phyloP scores from a whole-genome alignment of 2,113 vertebrate genomes.

The Mastomys coucha region DNA sequence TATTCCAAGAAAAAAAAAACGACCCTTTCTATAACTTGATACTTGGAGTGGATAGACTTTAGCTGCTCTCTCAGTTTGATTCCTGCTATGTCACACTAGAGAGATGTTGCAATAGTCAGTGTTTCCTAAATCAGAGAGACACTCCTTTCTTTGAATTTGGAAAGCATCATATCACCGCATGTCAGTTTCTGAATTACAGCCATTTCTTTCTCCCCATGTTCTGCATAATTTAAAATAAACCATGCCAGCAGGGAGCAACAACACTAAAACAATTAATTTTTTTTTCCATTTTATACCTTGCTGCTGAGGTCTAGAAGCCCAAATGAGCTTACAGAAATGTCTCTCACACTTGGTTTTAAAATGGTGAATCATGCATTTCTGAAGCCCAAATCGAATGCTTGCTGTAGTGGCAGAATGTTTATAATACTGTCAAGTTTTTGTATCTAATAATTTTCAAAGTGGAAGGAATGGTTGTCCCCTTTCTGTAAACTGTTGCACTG shows the following conservation, averaged over 20 bases:
- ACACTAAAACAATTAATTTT: constrained; percentile 66
- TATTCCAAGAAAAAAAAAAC: background rate
- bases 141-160: constrained; percentile 21
- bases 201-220: constrained; percentile 19
- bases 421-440: background rate
- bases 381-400: background rate
- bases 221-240: constrained; percentile 71
- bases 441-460: constrained; percentile 34
- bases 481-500: background rate
- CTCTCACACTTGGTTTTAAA: constrained; percentile 64
- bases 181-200: constrained; percentile 57
- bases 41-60: background rate
- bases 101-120: background rate
- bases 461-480: constrained; percentile 25
- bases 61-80: constrained; percentile 37
- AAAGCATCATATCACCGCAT: background rate
- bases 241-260: constrained; percentile 64
- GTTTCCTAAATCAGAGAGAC: background rate
- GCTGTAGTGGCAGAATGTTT: background rate
- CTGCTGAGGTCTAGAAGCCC: constrained; percentile 44
- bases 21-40: constrained; percentile 6
- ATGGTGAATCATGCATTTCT: constrained; percentile 26
- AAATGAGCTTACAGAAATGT: constrained; percentile 58
- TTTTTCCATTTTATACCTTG: constrained; percentile 43
- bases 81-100: constrained; percentile 50